Base-by-base conservation (phyloP, 2,113 vertebrate species). In the Elgaria multicarinata region DNA sequence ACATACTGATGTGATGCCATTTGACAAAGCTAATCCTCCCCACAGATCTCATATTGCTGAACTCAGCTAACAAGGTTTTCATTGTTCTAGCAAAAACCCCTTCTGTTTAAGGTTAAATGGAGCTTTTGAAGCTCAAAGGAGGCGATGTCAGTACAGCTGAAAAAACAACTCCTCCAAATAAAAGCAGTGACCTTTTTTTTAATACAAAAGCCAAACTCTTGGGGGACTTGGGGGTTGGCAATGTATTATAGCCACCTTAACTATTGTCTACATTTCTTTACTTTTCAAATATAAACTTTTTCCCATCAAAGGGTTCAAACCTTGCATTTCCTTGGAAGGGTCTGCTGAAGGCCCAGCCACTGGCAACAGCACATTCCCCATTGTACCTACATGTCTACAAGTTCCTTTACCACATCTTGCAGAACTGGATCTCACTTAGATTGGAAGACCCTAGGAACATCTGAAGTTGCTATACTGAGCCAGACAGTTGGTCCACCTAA, bases 41-140 rank as follows among this genome's bases (percentile, higher is more conserved):
- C 80, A 64, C 80, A 90, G 83, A 92, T 83, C 82, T 92, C 88
- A 89, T 88, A 81, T 50, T 93, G 93, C 90, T 90, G 92, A 94
- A 92, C 53, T 90, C 64, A 89, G 79, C 42, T 90, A 94, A 90
- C 36, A 80, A 83, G n/a, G 76, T 42, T 26, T 91, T 93, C 2
- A 0, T 12, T 64, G 74, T 20, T 89, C 0, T 0, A 94, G 87
- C 71, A 92, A 88, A 26, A 80, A 77, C 50, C 53, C 18, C 62
- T 87, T 94, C 85, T 90, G 81, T 83, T 86, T 81, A 91, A 95
- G 93, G 91, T 95, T 93, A 96, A 95, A 90, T 24, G 44, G 82
- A 91, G 76, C 84, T 93, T 42, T 0, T 62, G 92, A 90, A 95
- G 90, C 89, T 87, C 88, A 90, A 87, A 95, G 87, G 74, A 85